phyloP scores from a whole-genome alignment of 2,888 invertebrate species.

The Thecophora atra region DNA sequence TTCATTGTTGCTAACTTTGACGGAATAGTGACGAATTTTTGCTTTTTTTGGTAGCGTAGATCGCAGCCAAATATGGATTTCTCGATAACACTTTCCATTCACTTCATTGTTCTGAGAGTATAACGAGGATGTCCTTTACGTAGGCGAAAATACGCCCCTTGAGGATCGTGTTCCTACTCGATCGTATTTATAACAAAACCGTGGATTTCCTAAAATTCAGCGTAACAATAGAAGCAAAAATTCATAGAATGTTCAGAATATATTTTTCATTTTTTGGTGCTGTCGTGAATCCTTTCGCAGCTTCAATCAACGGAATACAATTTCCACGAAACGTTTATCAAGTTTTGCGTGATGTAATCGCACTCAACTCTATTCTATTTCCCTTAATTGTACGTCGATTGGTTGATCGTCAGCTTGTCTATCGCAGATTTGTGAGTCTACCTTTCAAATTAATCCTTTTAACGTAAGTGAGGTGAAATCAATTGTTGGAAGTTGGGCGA shows the following conservation, averaged over 20 bases:
- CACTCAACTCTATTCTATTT: slow-evolving; percentile 21
- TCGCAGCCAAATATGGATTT: slow-evolving; percentile 24
- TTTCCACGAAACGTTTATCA: slow-evolving; percentile 3
- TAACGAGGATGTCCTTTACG: slow-evolving; percentile 45
- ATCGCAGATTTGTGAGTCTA: slow-evolving; percentile 33
- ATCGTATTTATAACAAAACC: too few species aligned
- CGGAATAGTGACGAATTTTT: slow-evolving; percentile 30
- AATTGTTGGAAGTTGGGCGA: slow-evolving; percentile 40
- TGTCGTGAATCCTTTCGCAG: slow-evolving; percentile 15
- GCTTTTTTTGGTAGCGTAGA: slow-evolving; percentile 37
- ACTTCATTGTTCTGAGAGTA: slow-evolving; percentile 26
- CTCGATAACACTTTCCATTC: slow-evolving; percentile 36
- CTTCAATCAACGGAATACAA: neutral
- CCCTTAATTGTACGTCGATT: slow-evolving; percentile 17
- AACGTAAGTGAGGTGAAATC: slow-evolving; percentile 42
- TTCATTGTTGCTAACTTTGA: slow-evolving; percentile 11
- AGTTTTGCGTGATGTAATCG: slow-evolving; percentile 31
- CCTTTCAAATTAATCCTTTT: slow-evolving; percentile 44
- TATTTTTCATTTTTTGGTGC: neutral
- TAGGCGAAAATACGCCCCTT: slow-evolving; percentile 26
- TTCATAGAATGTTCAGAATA: neutral
- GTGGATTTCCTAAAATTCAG: slow-evolving; percentile 14
- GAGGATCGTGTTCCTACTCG: too few species aligned
- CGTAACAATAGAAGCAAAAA: neutral
- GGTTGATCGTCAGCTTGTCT: slow-evolving; percentile 11